These are phyloP conservation scores for Mugil cephalus DNA, from an alignment of 2,113 vertebrate genomes.

Conservation along the genomic window DNA sequence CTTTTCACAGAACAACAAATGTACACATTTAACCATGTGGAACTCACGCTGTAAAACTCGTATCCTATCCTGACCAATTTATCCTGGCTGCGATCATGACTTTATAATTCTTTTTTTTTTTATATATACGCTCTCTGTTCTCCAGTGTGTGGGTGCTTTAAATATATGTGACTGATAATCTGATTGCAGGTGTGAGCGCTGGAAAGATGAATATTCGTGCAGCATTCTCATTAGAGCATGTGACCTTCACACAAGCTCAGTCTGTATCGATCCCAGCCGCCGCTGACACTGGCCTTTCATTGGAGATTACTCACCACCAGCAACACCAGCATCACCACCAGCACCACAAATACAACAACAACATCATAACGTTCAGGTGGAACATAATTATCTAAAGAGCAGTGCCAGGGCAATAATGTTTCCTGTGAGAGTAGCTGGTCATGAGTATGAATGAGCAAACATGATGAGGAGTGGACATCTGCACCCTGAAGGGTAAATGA, in stretches of 20 bases:
- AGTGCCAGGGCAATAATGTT: slow-evolving; percentile 42
- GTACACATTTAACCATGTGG: no score
- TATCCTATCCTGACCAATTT: not conserved
- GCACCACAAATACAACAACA: slow-evolving; percentile 52
- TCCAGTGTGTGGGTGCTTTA: not conserved
- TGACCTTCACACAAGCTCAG: slow-evolving; percentile 80
- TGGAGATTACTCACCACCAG: slow-evolving; percentile 58
- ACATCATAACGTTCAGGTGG: slow-evolving; percentile 39
- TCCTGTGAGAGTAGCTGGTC: slow-evolving; percentile 24
- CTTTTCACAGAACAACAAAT: no score
- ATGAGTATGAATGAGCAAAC: slow-evolving; percentile 7
- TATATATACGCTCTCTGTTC: not conserved
- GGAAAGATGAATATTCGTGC: slow-evolving; percentile 83
- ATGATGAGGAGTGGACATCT: not conserved
- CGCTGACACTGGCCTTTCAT: slow-evolving; percentile 76
- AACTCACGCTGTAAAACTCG: no score
- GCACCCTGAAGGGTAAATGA: not conserved
- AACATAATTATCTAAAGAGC: slow-evolving; percentile 58
- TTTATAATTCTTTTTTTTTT: not conserved
- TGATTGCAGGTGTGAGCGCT: slow-evolving; percentile 66
- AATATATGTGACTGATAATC: slow-evolving; percentile 70
- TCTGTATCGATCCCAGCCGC: slow-evolving; percentile 73
- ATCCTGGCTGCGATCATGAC: no score
- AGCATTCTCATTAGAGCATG: slow-evolving; percentile 76
- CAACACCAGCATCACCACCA: slow-evolving; percentile 32